phyloP scores from a whole-genome alignment of 2,797 vertebrate species.

The Neosilurus hyrtlii region DNA sequence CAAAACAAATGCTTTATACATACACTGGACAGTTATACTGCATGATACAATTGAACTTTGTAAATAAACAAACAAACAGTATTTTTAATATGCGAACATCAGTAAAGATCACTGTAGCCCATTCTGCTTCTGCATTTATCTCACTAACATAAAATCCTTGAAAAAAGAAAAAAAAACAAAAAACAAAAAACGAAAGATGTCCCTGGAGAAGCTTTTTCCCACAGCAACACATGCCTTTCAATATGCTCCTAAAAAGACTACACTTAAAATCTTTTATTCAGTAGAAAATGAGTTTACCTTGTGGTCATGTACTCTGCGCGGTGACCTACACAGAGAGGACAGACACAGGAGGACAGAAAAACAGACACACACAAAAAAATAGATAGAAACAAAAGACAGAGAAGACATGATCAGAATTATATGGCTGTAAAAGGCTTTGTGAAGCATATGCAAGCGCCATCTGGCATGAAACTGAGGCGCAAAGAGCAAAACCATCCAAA shows the following conservation, averaged over 20 bases:
- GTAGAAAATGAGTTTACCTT: conserved; percentile 76
- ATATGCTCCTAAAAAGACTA: conserved; percentile 3
- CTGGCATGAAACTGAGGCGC: conserved; percentile 48
- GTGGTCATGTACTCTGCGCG: conserved; percentile 97
- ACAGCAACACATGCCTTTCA: neutral
- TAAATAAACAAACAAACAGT: neutral
- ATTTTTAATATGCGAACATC: neutral
- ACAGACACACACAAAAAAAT: conserved; percentile 38
- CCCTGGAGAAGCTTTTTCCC: neutral
- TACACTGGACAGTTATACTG: too few species aligned
- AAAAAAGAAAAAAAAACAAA: too few species aligned
- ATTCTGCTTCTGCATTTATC: neutral
- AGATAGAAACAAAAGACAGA: conserved; percentile 7
- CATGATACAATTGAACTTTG: neutral
- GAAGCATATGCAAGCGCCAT: conserved; percentile 59
- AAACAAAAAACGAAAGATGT: neutral
- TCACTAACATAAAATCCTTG: neutral
- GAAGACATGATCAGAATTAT: conserved; percentile 6
- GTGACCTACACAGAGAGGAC: conserved; percentile 79
- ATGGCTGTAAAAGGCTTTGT: neutral
- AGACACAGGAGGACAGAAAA: conserved; percentile 47
- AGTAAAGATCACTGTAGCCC: neutral
- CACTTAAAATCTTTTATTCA: neutral
- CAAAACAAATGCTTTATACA: neutral
- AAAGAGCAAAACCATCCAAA: neutral